phyloP scores from a whole-genome alignment of 2,888 invertebrate species.

The Oxyscelio sp. region DNA sequence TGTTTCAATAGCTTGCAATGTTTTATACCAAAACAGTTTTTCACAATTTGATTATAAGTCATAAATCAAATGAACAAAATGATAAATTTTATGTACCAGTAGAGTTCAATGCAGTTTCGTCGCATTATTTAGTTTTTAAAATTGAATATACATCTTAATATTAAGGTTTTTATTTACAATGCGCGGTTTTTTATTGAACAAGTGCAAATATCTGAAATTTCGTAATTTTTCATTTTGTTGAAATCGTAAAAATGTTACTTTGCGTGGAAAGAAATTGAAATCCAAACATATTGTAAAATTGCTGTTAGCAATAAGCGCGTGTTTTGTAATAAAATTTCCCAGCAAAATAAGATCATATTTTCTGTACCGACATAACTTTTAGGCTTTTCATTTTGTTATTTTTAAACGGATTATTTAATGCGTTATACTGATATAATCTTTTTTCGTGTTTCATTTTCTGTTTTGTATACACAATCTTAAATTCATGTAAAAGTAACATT shows the following conservation, averaged over 20 bases:
- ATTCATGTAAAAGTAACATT: not conserved
- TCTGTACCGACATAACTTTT: conserved; percentile 35
- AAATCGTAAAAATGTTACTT: conserved; percentile 13
- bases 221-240: conserved; percentile 62
- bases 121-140: conserved; percentile 40
- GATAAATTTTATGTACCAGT: conserved; percentile 6
- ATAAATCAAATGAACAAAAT: not conserved
- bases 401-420: conserved; percentile 22
- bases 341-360: conserved; percentile 45
- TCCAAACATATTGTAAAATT: conserved; percentile 50
- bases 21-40: conserved; percentile 10
- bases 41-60: not conserved
- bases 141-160: conserved; percentile 47
- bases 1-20: conserved; percentile 81
- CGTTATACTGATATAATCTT: not conserved
- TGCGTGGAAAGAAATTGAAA: conserved; percentile 23
- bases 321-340: conserved; percentile 62
- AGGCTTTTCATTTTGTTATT: conserved; percentile 22
- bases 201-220: conserved; percentile 6
- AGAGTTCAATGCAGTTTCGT: conserved; percentile 41
- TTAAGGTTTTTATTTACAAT: conserved; percentile 67
- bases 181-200: conserved; percentile 45
- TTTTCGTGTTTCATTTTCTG: conserved; percentile 14
- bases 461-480: not conserved
- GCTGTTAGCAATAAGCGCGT: conserved; percentile 56